These are phyloP conservation scores for Lepisosteus osseus DNA, from an alignment of 2,113 vertebrate genomes.

Conservation along the genomic window DNA sequence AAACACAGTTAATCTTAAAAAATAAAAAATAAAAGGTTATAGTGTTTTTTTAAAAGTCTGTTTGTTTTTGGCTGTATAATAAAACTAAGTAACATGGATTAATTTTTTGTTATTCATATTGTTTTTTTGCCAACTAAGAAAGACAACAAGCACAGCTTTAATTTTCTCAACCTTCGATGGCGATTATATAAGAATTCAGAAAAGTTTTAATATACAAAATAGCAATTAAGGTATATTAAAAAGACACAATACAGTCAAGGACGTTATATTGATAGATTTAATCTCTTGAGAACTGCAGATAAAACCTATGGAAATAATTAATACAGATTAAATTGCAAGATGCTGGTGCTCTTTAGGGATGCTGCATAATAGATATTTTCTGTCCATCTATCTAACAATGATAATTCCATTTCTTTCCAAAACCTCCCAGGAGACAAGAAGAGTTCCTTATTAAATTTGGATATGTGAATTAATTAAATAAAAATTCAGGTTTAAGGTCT, in stretches of 20 bases:
- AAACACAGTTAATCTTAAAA: too few relatives aligned
- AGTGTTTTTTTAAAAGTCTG: too few relatives aligned
- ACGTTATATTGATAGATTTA: background rate
- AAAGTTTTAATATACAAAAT: background rate
- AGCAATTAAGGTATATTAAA: background rate
- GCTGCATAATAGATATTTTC: constrained; percentile 12
- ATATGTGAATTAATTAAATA: constrained; percentile 21
- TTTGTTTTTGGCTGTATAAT: too few relatives aligned
- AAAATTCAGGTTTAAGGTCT: constrained; percentile 42
- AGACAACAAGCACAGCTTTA: background rate
- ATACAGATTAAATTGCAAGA: background rate
- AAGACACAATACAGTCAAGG: background rate
- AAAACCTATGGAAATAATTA: background rate
- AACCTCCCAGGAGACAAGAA: constrained; percentile 40
- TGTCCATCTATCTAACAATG: constrained; percentile 29
- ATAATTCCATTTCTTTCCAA: constrained; percentile 20
- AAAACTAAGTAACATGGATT: too few relatives aligned
- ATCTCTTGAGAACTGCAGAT: background rate
- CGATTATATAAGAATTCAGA: background rate
- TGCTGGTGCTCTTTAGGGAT: background rate
- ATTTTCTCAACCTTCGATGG: background rate
- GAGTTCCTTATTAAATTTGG: constrained; percentile 52
- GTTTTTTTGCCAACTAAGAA: too few relatives aligned
- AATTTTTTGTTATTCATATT: too few relatives aligned
- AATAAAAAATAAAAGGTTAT: too few relatives aligned